Conservation (phyloP, 2,113 vertebrate genomes). For the Halichoeres trimaculatus region DNA sequence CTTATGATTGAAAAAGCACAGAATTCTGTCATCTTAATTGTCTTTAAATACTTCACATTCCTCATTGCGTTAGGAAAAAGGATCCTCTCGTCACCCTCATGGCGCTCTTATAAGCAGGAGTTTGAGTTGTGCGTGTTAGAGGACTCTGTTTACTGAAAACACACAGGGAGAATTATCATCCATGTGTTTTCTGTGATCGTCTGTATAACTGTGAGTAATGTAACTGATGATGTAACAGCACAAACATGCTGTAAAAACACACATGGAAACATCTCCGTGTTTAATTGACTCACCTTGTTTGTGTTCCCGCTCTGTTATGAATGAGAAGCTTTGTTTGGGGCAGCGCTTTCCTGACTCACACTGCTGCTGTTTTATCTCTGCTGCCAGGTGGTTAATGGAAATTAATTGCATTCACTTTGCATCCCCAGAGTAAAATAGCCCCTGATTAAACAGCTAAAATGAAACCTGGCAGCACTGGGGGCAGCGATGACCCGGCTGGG, state of each 20-base stretch:
- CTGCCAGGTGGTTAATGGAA: slow-evolving; percentile 69
- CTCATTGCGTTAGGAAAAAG: too few species aligned
- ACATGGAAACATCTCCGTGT: not conserved
- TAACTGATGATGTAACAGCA: not conserved
- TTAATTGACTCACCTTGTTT: not conserved
- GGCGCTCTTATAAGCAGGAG: not conserved
- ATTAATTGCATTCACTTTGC: slow-evolving; percentile 63
- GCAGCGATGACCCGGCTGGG: slow-evolving; percentile 42
- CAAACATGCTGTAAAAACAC: not conserved
- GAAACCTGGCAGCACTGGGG: slow-evolving; percentile 46
- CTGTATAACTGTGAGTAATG: not conserved
- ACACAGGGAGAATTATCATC: not conserved
- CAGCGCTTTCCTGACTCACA: not conserved
- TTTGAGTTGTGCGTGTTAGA: not conserved
- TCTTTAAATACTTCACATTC: too few species aligned
- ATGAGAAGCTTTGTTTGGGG: slow-evolving; percentile 17
- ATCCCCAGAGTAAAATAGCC: slow-evolving; percentile 53
- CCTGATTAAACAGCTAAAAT: slow-evolving; percentile 69
- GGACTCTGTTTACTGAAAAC: not conserved
- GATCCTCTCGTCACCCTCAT: too few species aligned
- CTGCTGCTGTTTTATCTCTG: slow-evolving; percentile 55
- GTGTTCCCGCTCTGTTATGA: not conserved
- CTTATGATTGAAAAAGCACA: too few species aligned
- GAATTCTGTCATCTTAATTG: too few species aligned
- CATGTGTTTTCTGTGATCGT: not conserved